Evolutionary conservation across 2,113 vertebrate species (phyloP), one percentile per base, ranked within the genome.

Genomic region (Taurulus bubalis): DNA sequence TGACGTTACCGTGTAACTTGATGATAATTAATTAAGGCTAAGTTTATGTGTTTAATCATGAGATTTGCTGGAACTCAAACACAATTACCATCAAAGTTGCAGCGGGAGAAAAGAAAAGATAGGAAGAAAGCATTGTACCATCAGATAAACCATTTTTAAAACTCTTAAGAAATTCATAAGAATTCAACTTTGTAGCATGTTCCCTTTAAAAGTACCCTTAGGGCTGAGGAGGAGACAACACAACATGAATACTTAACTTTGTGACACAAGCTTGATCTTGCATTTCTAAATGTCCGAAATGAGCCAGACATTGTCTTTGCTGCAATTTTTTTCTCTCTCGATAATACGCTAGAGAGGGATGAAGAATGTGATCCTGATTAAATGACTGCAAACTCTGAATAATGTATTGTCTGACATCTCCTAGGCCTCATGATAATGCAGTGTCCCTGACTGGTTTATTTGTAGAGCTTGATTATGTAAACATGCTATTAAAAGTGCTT

Each of bases 381-480:
- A 76, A 76, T 66, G 63, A 75, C 16, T 80, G 7, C 49, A 30
- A 67, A 68, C 51, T 70, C 59, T 69, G 20, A 88, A 83, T 66
- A 77, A 69, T 38, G 69, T 8, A 56, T 53, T 34, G 51, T 55
- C 24, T 68, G 18, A 58, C 12, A 40, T 34, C 22, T 45, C 32
- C 7, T 53, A 67, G n/a, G 49, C 15, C 51, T 40, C 16, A 20
- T 11, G n/a, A 71, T n/a, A 28, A 40, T 55, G 67, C 47, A 36
- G 56, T 3, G 38, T 65, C 18, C 24, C 56, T 36, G 18, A 45
- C 20, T 28, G 22, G 6, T 30, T 70, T 59, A 22, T 69, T 76
- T 65, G 18, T 38, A 8, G 9, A 74, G 11, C 7, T 51, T 9
- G 40, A 71, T 76, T 15, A 49, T 5, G 22, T n/a, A 18, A 24